Evolutionary conservation across 2,113 vertebrate species (phyloP).

Genomic region (Proteles cristata): DNA sequence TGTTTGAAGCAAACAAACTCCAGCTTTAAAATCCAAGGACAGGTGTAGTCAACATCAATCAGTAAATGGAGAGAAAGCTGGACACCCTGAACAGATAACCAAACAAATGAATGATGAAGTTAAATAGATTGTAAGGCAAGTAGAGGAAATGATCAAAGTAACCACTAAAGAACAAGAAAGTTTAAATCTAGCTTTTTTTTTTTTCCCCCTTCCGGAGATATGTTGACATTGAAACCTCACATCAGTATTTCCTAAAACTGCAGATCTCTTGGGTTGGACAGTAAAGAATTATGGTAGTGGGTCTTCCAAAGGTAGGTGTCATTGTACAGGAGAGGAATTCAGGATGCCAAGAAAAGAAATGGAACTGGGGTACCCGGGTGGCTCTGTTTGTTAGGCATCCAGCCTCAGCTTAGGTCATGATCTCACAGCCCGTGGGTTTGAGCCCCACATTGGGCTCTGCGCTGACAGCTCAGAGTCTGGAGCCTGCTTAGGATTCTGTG

Average conservation of each 20-base stretch:
- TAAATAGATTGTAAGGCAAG: background rate
- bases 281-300: background rate
- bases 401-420: no score
- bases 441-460: no score
- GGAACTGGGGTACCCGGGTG: background rate
- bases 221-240: background rate
- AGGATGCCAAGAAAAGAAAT: background rate
- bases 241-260: background rate
- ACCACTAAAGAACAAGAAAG: background rate
- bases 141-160: constrained; percentile 56
- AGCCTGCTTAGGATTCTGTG: no score
- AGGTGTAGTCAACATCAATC: background rate
- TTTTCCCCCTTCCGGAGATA: background rate
- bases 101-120: background rate
- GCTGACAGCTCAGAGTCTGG: no score
- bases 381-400: no score
- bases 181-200: background rate
- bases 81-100: background rate
- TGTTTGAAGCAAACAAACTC: background rate
- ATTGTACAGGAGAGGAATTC: background rate
- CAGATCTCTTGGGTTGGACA: background rate
- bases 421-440: no score
- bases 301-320: background rate
- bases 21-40: background rate
- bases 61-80: background rate